phyloP scores from a whole-genome alignment of 2,888 invertebrate genomes.

The Agrilus biguttatus region DNA sequence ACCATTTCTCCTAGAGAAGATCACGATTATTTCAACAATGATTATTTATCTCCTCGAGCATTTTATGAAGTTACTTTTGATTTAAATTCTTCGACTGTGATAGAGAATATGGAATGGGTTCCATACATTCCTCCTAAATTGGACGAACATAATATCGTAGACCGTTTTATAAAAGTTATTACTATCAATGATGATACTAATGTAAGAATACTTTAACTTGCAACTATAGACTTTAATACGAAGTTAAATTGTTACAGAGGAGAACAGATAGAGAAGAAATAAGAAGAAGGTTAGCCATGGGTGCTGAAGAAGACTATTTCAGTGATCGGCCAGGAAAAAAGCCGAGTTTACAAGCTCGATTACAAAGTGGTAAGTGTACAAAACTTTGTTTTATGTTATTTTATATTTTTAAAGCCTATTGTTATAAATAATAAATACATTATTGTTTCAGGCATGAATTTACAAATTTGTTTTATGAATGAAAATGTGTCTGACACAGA shows the following conservation, averaged over 20 bases:
- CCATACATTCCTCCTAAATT: constrained; percentile 30
- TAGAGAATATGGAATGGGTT: constrained; percentile 30
- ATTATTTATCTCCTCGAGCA: constrained; percentile 42
- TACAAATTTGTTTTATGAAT: constrained; percentile 93
- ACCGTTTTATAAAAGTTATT: constrained; percentile 41
- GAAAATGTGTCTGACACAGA: constrained; percentile 78
- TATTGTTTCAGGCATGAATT: constrained; percentile 61
- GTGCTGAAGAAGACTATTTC: constrained; percentile 59
- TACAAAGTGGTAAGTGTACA: constrained; percentile 58
- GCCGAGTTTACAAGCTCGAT: constrained; percentile 73
- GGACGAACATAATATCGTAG: constrained; percentile 39
- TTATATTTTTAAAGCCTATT: too few species aligned
- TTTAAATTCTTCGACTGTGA: constrained; percentile 40
- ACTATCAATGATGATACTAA: constrained; percentile 33
- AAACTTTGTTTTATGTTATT: too few species aligned
- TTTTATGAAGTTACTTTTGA: constrained; percentile 30
- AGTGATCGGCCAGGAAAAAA: constrained; percentile 63
- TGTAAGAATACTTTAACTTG: constrained; percentile 4
- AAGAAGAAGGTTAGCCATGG: constrained; percentile 74
- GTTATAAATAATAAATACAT: neutral
- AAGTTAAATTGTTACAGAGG: constrained; percentile 43
- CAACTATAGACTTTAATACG: neutral
- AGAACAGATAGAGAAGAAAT: constrained; percentile 89
- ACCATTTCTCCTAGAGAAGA: constrained; percentile 22
- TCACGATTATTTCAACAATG: constrained; percentile 26